These are phyloP conservation scores for Caerostris extrusa DNA, from an alignment of 1,140 invertebrate genomes.

Conservation along the genomic window DNA sequence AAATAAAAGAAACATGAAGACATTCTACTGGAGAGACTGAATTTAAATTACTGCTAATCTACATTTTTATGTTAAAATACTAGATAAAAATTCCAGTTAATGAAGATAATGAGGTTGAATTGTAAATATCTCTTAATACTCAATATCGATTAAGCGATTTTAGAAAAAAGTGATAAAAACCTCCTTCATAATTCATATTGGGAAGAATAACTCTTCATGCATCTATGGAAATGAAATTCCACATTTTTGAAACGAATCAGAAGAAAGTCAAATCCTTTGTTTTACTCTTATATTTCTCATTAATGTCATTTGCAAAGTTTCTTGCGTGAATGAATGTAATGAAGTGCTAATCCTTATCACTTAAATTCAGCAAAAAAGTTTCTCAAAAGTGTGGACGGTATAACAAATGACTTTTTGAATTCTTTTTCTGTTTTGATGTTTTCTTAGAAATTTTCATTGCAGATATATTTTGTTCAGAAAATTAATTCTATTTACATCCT, in stretches of 20 bases:
- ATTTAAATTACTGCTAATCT: conserved; percentile 13
- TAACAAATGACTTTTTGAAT: too few species aligned
- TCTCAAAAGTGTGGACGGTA: too few species aligned
- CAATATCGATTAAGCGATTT: conserved; percentile 5
- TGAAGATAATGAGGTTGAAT: conserved; percentile 7
- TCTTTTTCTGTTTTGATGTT: too few species aligned
- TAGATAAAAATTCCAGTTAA: not conserved
- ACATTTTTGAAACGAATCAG: not conserved
- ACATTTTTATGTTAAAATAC: not conserved
- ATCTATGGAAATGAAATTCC: not conserved
- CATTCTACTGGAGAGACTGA: not conserved
- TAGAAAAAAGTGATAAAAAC: conserved; percentile 3
- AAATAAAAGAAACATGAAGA: not conserved
- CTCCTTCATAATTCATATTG: not conserved
- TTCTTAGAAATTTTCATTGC: too few species aligned
- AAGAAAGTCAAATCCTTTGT: not conserved
- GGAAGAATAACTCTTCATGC: not conserved
- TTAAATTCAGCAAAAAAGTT: too few species aligned
- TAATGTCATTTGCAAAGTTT: not conserved
- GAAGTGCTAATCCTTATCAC: not conserved
- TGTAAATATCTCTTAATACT: conserved; percentile 9
- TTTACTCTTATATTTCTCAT: conserved; percentile 13
- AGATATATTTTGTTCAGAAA: too few species aligned
- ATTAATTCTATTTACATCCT: too few species aligned
- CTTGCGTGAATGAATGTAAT: not conserved